A percentile compares a stretch with the other conserved stretches of the same genome.
phyloP scores from a whole-genome alignment of 2,888 invertebrate species.

The Brachynemurus nebulosus region DNA sequence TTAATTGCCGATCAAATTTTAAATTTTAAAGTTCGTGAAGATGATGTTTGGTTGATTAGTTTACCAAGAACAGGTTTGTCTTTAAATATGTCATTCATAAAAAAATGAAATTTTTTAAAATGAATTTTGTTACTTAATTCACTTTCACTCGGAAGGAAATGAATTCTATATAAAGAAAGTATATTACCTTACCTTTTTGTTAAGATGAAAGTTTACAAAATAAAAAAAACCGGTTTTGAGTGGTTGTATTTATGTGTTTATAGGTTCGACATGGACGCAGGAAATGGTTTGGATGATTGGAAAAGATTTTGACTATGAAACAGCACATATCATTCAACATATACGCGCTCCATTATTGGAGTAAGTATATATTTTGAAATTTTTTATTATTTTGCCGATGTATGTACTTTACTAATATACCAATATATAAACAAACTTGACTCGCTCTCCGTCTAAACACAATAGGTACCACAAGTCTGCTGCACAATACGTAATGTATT shows the following conservation, averaged over 20 bases:
- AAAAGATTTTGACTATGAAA: conserved; percentile 63
- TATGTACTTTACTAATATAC: no score
- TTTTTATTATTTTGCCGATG: neutral
- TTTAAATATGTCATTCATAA: no score
- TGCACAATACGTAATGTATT: no score
- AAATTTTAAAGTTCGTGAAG: conserved; percentile 53
- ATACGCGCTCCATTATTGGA: conserved; percentile 66
- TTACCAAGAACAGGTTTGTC: conserved; percentile 74
- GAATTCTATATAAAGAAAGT: no score
- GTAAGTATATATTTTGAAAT: conserved; percentile 23
- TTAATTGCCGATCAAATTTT: conserved; percentile 54
- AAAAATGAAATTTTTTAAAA: no score
- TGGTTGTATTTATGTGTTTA: no score
- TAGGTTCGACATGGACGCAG: conserved; percentile 85
- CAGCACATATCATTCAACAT: conserved; percentile 43
- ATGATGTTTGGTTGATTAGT: conserved; percentile 77
- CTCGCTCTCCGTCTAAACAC: no score
- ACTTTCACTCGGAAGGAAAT: no score
- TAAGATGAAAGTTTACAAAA: neutral
- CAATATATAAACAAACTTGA: no score
- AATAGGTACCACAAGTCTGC: no score
- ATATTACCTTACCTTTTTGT: no score
- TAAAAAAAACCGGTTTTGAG: conserved; percentile 9
- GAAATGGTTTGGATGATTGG: conserved; percentile 88
- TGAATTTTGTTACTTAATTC: no score